Evolutionary conservation across 2,797 vertebrate genomes (phyloP).

Genomic region (Toxotes lorentzi): DNA sequence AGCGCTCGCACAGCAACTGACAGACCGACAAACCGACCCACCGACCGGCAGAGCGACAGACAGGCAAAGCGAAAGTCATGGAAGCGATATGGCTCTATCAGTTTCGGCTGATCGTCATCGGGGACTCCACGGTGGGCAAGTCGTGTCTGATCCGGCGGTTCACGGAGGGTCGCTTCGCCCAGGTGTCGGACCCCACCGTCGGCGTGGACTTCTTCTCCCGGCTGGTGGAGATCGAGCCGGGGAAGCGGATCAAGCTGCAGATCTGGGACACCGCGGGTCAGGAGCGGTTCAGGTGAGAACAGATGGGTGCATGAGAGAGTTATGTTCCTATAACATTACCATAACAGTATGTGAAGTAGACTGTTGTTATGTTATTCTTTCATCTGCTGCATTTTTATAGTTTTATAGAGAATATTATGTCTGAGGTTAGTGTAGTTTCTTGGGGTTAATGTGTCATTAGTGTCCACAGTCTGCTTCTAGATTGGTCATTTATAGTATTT

Average conservation of each 20-base stretch:
- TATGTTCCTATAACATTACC: neutral
- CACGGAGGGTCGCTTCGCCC: conserved; percentile 96
- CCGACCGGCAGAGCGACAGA: conserved; percentile 15
- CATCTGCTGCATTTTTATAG: neutral
- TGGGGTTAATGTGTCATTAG: neutral
- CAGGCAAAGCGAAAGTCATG: conserved; percentile 51
- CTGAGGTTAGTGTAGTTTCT: neutral
- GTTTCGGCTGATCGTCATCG: conserved; percentile 97
- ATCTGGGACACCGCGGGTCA: conserved; percentile 96
- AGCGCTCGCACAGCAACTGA: neutral
- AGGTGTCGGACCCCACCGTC: conserved; percentile 96
- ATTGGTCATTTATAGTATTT: neutral
- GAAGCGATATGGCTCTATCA: conserved; percentile 96
- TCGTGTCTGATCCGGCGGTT: conserved; percentile 97
- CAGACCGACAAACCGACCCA: neutral
- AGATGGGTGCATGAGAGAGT: neutral
- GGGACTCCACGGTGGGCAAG: conserved; percentile 97
- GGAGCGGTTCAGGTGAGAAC: conserved; percentile 91
- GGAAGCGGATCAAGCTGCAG: conserved; percentile 96
- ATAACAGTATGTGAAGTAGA: neutral
- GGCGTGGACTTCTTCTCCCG: conserved; percentile 98
- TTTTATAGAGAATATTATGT: neutral
- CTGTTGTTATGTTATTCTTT: too few species aligned
- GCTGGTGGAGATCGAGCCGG: conserved; percentile 96
- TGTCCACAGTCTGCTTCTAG: too few species aligned